phyloP scores from a whole-genome alignment of 2,797 vertebrate genomes.

The Amphiprion clarkii region DNA sequence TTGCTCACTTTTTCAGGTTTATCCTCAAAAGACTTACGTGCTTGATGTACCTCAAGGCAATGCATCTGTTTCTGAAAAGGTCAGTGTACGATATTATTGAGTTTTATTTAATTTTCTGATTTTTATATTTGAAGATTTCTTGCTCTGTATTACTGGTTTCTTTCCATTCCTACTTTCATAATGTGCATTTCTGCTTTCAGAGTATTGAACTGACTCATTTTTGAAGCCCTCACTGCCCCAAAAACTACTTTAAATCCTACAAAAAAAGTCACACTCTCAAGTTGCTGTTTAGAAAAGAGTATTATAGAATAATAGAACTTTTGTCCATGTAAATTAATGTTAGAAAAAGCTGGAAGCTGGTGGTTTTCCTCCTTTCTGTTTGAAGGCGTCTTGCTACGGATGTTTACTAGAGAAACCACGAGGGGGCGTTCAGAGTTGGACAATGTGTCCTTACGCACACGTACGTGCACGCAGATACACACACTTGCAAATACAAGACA shows the following conservation, averaged over 20 bases:
- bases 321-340: neutral
- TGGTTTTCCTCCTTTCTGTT: constrained; percentile 7
- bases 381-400: neutral
- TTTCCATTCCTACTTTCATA: constrained; percentile 2
- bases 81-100: constrained; percentile 40
- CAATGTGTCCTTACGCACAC: neutral
- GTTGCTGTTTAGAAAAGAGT: neutral
- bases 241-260: neutral
- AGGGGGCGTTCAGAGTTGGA: constrained; percentile 78
- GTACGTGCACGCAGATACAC: neutral
- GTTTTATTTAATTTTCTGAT: constrained; percentile 32
- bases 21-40: constrained; percentile 23
- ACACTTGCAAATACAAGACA: neutral
- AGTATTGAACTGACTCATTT: neutral
- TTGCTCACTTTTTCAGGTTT: constrained; percentile 3
- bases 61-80: constrained; percentile 42
- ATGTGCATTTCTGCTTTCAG: neutral
- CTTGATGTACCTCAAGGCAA: constrained; percentile 52
- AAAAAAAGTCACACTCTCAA: neutral
- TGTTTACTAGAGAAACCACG: constrained; percentile 63
- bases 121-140: constrained; percentile 15
- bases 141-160: constrained; percentile 15
- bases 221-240: neutral
- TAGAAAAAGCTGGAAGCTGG: neutral
- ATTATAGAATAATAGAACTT: too few species aligned